A percentile compares a stretch with the other conserved stretches of the same genome.
These are phyloP conservation scores for Apogon talboti DNA, from an alignment of 2,797 vertebrate species.

Conservation along the genomic window DNA sequence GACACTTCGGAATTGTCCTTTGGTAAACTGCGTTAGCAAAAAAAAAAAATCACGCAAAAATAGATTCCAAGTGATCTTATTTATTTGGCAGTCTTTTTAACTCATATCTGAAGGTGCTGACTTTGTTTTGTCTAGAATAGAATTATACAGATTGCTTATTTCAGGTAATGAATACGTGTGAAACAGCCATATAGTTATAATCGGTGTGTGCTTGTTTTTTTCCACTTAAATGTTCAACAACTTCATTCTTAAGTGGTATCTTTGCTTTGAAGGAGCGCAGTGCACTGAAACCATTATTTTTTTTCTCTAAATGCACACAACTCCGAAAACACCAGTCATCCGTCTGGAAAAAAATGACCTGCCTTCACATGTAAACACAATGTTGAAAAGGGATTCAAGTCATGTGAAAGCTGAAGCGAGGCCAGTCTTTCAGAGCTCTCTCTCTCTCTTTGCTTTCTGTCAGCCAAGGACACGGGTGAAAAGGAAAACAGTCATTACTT, in stretches of 20 bases:
- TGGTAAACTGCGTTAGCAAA: neutral
- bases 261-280: slow-evolving; percentile 23
- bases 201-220: no score
- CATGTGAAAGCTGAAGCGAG: slow-evolving; percentile 63
- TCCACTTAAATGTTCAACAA: neutral
- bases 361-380: slow-evolving; percentile 53
- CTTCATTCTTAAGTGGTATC: slow-evolving; percentile 25
- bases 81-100: no score
- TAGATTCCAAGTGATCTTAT: no score
- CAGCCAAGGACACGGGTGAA: slow-evolving; percentile 66
- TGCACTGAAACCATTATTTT: slow-evolving; percentile 37
- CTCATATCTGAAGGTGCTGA: neutral
- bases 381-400: slow-evolving; percentile 62
- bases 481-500: slow-evolving; percentile 79
- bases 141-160: neutral
- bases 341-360: slow-evolving; percentile 58
- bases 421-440: slow-evolving; percentile 59
- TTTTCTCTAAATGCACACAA: neutral
- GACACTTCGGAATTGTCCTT: slow-evolving; percentile 15
- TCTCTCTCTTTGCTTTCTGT: slow-evolving; percentile 51
- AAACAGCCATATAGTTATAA: neutral
- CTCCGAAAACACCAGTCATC: slow-evolving; percentile 34
- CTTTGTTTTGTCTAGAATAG: neutral
- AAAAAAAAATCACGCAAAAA: no score
- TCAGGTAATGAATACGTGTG: no score